Conservation (phyloP, 1,140 invertebrate genomes). For the Saccostrea cuccullata region DNA sequence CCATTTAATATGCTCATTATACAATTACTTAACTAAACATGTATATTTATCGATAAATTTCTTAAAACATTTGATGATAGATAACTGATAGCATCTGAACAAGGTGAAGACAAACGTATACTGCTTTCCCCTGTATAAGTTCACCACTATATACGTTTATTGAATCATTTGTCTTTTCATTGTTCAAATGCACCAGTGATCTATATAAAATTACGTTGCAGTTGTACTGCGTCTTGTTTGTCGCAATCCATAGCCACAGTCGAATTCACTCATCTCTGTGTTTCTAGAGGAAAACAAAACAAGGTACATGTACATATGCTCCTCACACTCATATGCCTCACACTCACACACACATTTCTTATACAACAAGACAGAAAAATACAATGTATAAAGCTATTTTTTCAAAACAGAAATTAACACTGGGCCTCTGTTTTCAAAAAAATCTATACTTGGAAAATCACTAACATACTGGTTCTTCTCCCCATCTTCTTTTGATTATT, state of each 20-base stretch:
- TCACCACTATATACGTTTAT: neutral
- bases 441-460: no score
- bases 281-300: constrained; percentile 11
- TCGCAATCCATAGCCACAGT: neutral
- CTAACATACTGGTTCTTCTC: no score
- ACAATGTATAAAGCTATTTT: no score
- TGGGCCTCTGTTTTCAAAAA: no score
- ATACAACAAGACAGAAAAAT: no score
- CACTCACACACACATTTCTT: no score
- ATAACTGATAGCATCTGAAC: constrained; percentile 14
- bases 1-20: no score
- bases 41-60: no score
- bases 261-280: neutral
- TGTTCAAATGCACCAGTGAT: constrained; percentile 5
- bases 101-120: neutral
- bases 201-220: neutral
- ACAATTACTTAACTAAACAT: no score
- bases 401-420: no score
- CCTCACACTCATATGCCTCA: no score
- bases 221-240: constrained; percentile 24
- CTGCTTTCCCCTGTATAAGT: neutral
- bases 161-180: neutral
- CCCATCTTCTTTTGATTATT: no score
- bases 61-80: neutral
- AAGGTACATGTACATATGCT: neutral